These are phyloP conservation scores for Varanus salvator DNA, from an alignment of 2,113 vertebrate species.

Conservation along the genomic window DNA sequence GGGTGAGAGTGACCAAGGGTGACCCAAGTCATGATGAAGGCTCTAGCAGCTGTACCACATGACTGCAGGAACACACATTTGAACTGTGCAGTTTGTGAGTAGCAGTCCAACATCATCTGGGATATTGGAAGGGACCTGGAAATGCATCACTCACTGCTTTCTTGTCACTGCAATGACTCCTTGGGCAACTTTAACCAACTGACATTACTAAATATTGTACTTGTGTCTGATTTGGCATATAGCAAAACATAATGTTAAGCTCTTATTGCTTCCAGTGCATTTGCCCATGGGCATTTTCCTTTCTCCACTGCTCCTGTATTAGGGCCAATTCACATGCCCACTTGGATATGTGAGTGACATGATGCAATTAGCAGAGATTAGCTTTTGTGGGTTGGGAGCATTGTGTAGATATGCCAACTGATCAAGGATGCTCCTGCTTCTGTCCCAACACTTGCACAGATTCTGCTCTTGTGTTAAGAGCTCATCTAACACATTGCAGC, in stretches of 20 bases:
- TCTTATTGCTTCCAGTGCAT: not conserved
- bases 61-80: not conserved
- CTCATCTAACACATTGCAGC: not conserved
- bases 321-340: not conserved
- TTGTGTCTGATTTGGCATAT: not conserved
- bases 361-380: not conserved
- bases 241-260: not conserved
- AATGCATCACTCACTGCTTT: not conserved
- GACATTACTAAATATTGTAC: not conserved
- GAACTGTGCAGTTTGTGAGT: not conserved
- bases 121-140: not conserved
- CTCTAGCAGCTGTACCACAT: not conserved
- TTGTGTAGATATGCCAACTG: not conserved
- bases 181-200: not conserved
- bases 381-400: too few species aligned
- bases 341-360: not conserved
- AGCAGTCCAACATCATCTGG: not conserved
- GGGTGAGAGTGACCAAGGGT: conserved; percentile 43
- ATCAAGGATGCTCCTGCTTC: not conserved
- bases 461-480: not conserved
- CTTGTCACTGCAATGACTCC: not conserved
- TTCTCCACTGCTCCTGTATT: not conserved
- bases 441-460: not conserved
- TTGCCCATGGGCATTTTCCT: not conserved
- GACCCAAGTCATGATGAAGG: not conserved